These are phyloP conservation scores for Cotesia typhae DNA, from an alignment of 1,140 invertebrate species.

Conservation along the genomic window DNA sequence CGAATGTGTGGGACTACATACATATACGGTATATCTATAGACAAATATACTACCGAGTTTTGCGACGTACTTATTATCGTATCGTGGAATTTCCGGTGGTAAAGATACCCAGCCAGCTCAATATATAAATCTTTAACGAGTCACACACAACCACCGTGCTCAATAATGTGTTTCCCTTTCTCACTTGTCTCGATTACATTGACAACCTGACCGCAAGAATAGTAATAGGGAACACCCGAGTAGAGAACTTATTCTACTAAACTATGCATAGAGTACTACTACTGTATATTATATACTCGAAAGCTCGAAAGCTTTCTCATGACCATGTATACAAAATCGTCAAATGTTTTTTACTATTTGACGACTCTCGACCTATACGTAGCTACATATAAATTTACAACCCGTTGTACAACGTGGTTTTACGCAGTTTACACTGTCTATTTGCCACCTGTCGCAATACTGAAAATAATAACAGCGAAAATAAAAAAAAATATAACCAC, in stretches of 20 bases:
- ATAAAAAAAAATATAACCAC: no score
- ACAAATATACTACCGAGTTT: slow-evolving; percentile 32
- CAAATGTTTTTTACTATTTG: slow-evolving; percentile 26
- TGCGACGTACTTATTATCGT: slow-evolving; percentile 41
- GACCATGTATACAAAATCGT: slow-evolving; percentile 15
- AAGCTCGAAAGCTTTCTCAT: slow-evolving; percentile 11
- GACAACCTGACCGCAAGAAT: neutral
- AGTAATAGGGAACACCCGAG: no score
- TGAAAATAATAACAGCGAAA: no score
- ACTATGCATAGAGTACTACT: neutral
- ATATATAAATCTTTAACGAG: slow-evolving; percentile 9
- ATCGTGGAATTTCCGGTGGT: slow-evolving; percentile 31
- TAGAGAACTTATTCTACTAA: slow-evolving; percentile 20
- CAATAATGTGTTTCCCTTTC: neutral
- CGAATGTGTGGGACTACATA: no score
- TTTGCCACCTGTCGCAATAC: slow-evolving; percentile 34
- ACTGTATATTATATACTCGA: slow-evolving; percentile 5
- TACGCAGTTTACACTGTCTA: neutral
- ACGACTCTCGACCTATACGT: neutral
- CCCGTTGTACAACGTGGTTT: no score
- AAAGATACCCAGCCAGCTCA: slow-evolving; percentile 2
- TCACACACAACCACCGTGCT: slow-evolving; percentile 6
- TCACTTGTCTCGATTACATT: slow-evolving; percentile 18
- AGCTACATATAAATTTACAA: no score
- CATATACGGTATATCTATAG: neutral